A percentile compares a stretch with the other conserved stretches of the same genome.
phyloP scores from a whole-genome alignment of 2,113 vertebrate species.

The Herpailurus yagouaroundi region DNA sequence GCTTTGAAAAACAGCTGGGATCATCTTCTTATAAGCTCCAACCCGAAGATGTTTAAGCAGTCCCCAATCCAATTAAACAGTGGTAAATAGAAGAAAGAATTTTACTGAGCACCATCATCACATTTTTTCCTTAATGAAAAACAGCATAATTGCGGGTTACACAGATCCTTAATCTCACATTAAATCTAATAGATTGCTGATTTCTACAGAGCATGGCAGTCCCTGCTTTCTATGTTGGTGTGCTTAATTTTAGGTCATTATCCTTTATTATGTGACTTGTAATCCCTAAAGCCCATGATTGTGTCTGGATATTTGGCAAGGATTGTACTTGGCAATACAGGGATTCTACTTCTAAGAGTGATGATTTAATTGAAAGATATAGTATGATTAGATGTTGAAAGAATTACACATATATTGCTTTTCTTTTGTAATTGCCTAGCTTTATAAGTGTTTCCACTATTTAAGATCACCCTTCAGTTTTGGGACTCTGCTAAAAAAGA shows the following conservation, averaged over 20 bases:
- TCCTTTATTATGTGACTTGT: conserved; percentile 84
- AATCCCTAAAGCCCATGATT: conserved; percentile 86
- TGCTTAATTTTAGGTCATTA: conserved; percentile 85
- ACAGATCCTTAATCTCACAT: conserved; percentile 86
- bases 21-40: conserved; percentile 84
- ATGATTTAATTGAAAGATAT: conserved; percentile 82
- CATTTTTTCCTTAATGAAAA: conserved; percentile 85
- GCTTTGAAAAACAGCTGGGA: conserved; percentile 85
- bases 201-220: conserved; percentile 75
- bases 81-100: conserved; percentile 83
- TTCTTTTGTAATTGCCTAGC: conserved; percentile 54
- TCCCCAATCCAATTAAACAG: conserved; percentile 87
- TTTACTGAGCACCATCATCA: conserved; percentile 80
- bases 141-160: conserved; percentile 82
- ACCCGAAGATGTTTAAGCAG: conserved; percentile 84
- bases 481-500: background rate
- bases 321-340: conserved; percentile 83
- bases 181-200: conserved; percentile 84
- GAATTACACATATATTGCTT: conserved; percentile 73
- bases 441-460: background rate
- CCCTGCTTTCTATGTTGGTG: conserved; percentile 69
- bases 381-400: conserved; percentile 60
- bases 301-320: conserved; percentile 84
- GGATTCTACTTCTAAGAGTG: conserved; percentile 81
- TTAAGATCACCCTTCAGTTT: background rate